Conservation (phyloP, 1,140 invertebrate genomes). For the Alviniconcha marisindica region DNA sequence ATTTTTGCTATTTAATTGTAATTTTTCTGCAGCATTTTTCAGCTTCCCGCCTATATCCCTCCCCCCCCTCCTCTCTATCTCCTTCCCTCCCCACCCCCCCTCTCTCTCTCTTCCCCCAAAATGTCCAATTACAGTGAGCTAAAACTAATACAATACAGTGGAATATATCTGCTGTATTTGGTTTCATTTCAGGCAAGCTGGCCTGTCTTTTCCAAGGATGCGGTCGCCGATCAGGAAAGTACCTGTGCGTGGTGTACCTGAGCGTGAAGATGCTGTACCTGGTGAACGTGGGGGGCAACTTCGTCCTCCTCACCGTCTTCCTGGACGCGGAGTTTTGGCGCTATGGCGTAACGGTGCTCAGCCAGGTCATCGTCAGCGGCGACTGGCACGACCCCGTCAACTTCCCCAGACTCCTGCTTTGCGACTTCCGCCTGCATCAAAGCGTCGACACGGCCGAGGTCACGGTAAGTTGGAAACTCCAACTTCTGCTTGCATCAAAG, state of each 20-base stretch:
- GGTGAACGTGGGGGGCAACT: conserved; percentile 76
- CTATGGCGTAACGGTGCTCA: conserved; percentile 75
- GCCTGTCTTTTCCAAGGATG: conserved; percentile 52
- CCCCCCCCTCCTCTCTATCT: too few species aligned
- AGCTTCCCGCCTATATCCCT: too few species aligned
- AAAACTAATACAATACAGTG: too few species aligned
- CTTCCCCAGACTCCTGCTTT: conserved; percentile 78
- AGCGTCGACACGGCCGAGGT: neutral
- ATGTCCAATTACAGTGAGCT: too few species aligned
- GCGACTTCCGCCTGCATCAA: conserved; percentile 76
- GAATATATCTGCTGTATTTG: too few species aligned
- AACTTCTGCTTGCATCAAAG: too few species aligned
- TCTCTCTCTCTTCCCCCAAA: too few species aligned
- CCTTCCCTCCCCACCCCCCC: too few species aligned
- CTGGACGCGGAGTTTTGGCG: conserved; percentile 76
- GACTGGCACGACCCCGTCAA: conserved; percentile 73
- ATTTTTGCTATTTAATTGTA: too few species aligned
- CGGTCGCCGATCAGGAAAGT: conserved; percentile 74
- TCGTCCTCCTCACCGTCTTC: conserved; percentile 77
- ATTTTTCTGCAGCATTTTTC: too few species aligned
- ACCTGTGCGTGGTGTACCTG: conserved; percentile 76
- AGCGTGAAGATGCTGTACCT: conserved; percentile 77
- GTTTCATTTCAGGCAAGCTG: neutral
- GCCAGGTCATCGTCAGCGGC: conserved; percentile 69
- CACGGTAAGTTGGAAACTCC: conserved; percentile 1